Conservation (phyloP, 2,113 vertebrate species). For the Ploceus nigricollis region DNA sequence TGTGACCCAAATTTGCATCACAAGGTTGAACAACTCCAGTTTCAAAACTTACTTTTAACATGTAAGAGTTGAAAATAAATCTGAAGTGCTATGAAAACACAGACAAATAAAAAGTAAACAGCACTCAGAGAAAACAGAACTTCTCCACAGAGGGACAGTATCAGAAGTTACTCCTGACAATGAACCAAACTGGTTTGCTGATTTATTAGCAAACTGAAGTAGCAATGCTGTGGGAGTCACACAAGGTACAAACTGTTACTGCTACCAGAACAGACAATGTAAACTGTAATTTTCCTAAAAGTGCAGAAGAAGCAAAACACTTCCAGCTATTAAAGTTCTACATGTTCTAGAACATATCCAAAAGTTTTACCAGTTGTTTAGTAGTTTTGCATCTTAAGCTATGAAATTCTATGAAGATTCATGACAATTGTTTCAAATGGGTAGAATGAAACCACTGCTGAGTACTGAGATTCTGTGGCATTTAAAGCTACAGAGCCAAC, state of each 20-base stretch:
- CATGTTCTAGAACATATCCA: background rate
- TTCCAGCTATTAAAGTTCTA: background rate
- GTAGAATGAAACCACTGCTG: background rate
- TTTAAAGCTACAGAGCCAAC: background rate
- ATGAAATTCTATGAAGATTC: background rate
- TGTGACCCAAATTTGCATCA: background rate
- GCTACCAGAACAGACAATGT: background rate
- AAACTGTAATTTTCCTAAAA: background rate
- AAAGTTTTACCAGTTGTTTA: background rate
- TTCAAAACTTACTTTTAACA: background rate
- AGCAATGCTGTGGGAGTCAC: background rate
- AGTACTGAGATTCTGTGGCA: background rate
- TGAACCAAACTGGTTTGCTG: background rate
- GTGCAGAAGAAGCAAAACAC: background rate
- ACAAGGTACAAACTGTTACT: background rate
- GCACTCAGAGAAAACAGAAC: background rate
- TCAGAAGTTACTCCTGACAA: background rate
- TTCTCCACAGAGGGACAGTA: background rate
- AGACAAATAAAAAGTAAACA: background rate
- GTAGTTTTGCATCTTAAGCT: background rate
- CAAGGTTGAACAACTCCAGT: background rate
- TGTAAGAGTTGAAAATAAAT: fast-evolving
- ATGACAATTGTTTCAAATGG: background rate
- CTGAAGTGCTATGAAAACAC: background rate
- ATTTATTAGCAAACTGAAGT: background rate